Conservation (phyloP, 1,140 invertebrate genomes). For the Drosophila biarmipes region DNA sequence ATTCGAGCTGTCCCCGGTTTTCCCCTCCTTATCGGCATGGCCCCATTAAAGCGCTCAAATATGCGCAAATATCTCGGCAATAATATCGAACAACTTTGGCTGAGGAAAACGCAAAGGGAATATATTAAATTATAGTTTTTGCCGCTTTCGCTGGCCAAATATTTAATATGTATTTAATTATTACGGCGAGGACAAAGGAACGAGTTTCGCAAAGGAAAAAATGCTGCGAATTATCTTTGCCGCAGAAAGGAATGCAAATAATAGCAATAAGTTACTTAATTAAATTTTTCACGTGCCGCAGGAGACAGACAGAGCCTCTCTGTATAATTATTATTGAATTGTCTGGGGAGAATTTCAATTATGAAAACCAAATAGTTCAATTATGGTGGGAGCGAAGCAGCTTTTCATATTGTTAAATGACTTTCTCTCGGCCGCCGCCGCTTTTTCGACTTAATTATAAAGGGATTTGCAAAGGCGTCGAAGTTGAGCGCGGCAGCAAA, state of each 20-base stretch:
- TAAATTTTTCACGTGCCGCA: slow-evolving; percentile 74
- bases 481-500: slow-evolving; percentile 44
- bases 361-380: slow-evolving; percentile 80
- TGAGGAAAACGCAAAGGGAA: not conserved
- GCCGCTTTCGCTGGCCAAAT: slow-evolving; percentile 20
- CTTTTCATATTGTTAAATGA: slow-evolving; percentile 61
- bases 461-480: slow-evolving; percentile 57
- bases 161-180: slow-evolving; percentile 61
- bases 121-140: slow-evolving; percentile 53
- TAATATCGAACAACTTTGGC: slow-evolving; percentile 34
- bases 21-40: slow-evolving; percentile 65
- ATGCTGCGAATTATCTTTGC: slow-evolving; percentile 58
- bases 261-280: slow-evolving; percentile 82
- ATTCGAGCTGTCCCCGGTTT: slow-evolving; percentile 23
- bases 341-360: slow-evolving; percentile 76
- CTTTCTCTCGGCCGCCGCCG: slow-evolving; percentile 23
- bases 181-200: slow-evolving; percentile 37
- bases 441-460: slow-evolving; percentile 66
- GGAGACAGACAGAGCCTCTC: slow-evolving; percentile 28
- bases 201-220: slow-evolving; percentile 18
- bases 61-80: slow-evolving; percentile 40
- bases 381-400: slow-evolving; percentile 45
- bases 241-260: slow-evolving; percentile 75
- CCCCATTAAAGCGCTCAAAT: slow-evolving; percentile 55
- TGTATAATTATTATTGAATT: slow-evolving; percentile 81